Evolutionary conservation across 1,140 invertebrate species (phyloP).

Genomic region (Drosophila pachea): DNA sequence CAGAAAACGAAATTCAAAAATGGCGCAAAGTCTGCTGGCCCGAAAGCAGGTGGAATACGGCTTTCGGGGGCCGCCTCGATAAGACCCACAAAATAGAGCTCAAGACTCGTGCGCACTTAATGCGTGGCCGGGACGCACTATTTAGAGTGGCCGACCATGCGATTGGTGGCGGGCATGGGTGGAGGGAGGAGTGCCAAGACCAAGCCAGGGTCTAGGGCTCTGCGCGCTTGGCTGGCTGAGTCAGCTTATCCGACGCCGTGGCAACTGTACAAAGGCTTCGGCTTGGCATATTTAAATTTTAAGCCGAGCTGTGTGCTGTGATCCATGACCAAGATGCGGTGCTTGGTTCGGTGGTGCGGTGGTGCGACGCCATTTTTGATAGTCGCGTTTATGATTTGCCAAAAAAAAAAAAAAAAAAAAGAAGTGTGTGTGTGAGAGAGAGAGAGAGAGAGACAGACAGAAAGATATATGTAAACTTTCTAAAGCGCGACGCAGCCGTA

Average conservation of each 20-base stretch:
- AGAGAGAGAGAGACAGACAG: too few relatives aligned
- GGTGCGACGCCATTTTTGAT: slow-evolving; percentile 61
- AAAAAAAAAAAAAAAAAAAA: slow-evolving; percentile 19
- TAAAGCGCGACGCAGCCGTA: slow-evolving; percentile 29
- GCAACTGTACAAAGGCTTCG: slow-evolving; percentile 56
- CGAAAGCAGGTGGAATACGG: slow-evolving; percentile 48
- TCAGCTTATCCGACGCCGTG: slow-evolving; percentile 47
- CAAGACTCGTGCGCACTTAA: slow-evolving; percentile 52
- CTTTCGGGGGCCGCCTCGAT: slow-evolving; percentile 21
- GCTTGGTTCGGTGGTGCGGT: background rate
- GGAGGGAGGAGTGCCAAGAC: background rate
- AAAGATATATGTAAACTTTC: slow-evolving; percentile 44
- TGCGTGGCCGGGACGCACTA: slow-evolving; percentile 29
- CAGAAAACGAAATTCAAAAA: slow-evolving; percentile 75
- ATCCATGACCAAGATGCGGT: slow-evolving; percentile 59
- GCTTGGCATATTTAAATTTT: slow-evolving; percentile 44
- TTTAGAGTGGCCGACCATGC: background rate
- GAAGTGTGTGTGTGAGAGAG: too few relatives aligned
- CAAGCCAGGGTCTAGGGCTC: slow-evolving; percentile 8
- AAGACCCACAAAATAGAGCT: slow-evolving; percentile 33
- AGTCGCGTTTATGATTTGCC: slow-evolving; percentile 68
- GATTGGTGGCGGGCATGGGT: background rate
- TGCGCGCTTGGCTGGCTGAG: slow-evolving; percentile 61
- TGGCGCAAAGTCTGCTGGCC: slow-evolving; percentile 48
- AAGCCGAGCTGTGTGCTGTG: slow-evolving; percentile 53